Conservation (phyloP, 2,797 vertebrate species). For the Ataeniobius toweri region DNA sequence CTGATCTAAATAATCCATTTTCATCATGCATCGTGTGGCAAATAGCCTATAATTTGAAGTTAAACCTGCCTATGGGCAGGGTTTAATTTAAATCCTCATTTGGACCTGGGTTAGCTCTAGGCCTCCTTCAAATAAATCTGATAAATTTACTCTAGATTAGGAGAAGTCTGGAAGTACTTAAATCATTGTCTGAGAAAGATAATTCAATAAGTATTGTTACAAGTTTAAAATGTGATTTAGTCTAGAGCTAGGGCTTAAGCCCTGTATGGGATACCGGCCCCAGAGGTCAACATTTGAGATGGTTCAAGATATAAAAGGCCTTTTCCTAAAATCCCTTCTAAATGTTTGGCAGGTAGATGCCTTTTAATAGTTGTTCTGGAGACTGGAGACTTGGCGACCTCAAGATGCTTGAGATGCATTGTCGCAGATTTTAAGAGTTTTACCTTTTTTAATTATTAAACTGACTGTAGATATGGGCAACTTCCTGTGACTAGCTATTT, state of each 20-base stretch:
- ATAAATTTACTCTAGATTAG: not conserved
- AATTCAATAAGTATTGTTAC: not conserved
- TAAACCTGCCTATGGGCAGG: not conserved
- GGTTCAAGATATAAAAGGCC: not conserved
- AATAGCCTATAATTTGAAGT: not conserved
- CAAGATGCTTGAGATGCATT: no score
- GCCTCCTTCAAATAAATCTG: not conserved
- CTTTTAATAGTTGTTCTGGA: not conserved
- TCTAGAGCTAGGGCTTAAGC: not conserved
- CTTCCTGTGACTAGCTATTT: not conserved
- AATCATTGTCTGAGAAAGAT: not conserved
- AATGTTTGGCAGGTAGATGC: not conserved
- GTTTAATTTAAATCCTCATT: not conserved
- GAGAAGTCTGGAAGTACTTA: not conserved
- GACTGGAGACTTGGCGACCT: not conserved
- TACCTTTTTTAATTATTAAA: not conserved
- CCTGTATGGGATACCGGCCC: no score
- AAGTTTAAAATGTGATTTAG: not conserved
- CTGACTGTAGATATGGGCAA: not conserved
- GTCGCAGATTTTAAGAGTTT: not conserved
- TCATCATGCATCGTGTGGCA: not conserved
- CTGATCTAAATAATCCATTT: not conserved
- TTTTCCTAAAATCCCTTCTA: not conserved
- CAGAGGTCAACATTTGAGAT: no score
- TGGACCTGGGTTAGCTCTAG: not conserved